These are phyloP conservation scores for Alligator sinensis DNA, from an alignment of 2,113 vertebrate species.

Conservation along the genomic window DNA sequence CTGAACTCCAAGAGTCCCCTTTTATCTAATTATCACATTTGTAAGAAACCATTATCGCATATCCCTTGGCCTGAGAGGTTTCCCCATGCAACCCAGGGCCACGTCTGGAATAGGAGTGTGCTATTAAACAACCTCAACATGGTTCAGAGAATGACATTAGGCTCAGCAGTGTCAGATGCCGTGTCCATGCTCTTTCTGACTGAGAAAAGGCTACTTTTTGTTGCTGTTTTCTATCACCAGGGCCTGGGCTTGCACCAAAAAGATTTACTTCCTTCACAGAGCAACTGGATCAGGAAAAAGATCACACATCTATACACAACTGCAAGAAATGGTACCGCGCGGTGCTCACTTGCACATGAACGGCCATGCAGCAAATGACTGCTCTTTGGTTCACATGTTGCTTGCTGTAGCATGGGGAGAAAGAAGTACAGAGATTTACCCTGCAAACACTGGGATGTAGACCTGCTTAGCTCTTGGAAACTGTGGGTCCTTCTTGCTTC, in stretches of 20 bases:
- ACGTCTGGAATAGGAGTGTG: constrained; percentile 46
- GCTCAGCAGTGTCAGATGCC: neutral
- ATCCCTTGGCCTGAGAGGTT: constrained; percentile 70
- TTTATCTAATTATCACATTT: constrained; percentile 82
- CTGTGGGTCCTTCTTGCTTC: too few species aligned
- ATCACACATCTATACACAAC: neutral
- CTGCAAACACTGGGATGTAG: too few species aligned
- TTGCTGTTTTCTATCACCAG: neutral
- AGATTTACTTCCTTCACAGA: constrained; percentile 26
- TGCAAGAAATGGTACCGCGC: neutral
- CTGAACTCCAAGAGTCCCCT: constrained; percentile 61
- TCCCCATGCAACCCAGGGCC: constrained; percentile 62
- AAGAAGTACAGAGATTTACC: too few species aligned
- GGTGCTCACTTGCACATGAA: neutral
- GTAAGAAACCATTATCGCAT: constrained; percentile 77
- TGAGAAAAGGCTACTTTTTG: neutral
- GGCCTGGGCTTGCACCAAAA: neutral
- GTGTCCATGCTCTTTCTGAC: neutral
- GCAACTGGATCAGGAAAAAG: neutral
- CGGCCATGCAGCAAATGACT: too few species aligned
- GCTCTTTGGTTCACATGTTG: too few species aligned
- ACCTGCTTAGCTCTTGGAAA: too few species aligned
- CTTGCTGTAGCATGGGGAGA: too few species aligned
- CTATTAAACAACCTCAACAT: constrained; percentile 65
- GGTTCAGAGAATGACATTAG: constrained; percentile 4